These are phyloP conservation scores for Ridgeia piscesae DNA, from an alignment of 1,140 invertebrate genomes.

Conservation along the genomic window DNA sequence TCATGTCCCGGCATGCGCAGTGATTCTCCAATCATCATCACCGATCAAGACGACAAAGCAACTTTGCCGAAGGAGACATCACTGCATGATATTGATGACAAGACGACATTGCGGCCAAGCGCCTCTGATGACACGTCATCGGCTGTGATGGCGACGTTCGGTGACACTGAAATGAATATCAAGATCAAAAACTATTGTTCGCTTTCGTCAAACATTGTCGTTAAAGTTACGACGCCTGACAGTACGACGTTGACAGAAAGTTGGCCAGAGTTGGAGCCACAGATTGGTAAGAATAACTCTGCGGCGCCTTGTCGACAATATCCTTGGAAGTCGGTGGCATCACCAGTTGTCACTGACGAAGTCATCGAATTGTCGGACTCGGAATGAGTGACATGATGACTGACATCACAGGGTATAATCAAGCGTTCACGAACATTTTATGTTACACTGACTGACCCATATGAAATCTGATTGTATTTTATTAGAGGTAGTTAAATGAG, in stretches of 20 bases:
- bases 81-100: neutral
- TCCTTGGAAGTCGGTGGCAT: neutral
- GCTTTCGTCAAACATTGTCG: neutral
- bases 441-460: neutral
- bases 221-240: neutral
- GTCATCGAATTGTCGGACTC: neutral
- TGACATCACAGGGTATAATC: neutral
- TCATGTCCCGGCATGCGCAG: neutral
- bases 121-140: neutral
- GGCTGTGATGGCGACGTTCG: neutral
- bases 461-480: neutral
- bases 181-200: neutral
- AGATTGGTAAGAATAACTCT: neutral
- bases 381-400: neutral
- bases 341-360: neutral
- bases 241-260: neutral
- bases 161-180: neutral
- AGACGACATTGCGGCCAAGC: neutral
- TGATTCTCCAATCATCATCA: neutral
- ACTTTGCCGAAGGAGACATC: neutral
- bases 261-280: neutral
- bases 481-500: neutral
- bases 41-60: neutral
- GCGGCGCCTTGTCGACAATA: neutral
- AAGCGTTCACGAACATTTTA: neutral